These are phyloP conservation scores for Ceraclea dissimilis DNA, from an alignment of 2,888 invertebrate species.

Conservation along the genomic window DNA sequence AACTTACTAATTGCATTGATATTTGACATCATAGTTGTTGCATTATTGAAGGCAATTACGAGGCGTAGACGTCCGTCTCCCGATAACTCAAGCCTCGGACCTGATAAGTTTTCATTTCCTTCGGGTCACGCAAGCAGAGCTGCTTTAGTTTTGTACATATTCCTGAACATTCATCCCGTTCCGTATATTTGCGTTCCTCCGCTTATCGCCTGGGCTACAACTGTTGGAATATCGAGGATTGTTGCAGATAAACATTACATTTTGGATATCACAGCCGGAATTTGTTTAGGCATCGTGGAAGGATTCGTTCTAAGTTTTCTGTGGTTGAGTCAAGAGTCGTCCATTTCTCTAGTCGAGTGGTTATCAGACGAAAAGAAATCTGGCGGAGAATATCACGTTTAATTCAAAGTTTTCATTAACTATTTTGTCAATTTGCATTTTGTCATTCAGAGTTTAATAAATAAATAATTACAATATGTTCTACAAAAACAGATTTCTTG, in stretches of 20 bases:
- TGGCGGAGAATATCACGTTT: conserved; percentile 64
- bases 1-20: conserved; percentile 77
- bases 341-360: conserved; percentile 51
- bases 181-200: conserved; percentile 53
- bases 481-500: too few relatives aligned
- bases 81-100: conserved; percentile 61
- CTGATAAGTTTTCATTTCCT: conserved; percentile 88
- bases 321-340: conserved; percentile 61
- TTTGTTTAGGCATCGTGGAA: conserved; percentile 63
- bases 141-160: conserved; percentile 65
- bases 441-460: too few relatives aligned
- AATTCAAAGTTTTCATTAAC: conserved; percentile 23
- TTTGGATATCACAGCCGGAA: conserved; percentile 74
- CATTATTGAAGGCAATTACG: conserved; percentile 67
- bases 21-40: conserved; percentile 71
- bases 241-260: conserved; percentile 81
- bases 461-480: too few relatives aligned
- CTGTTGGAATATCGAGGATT: conserved; percentile 72
- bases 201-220: conserved; percentile 64
- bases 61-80: conserved; percentile 69
- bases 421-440: too few relatives aligned
- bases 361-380: conserved; percentile 61
- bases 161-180: conserved; percentile 57
- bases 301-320: conserved; percentile 55
- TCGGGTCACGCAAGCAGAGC: conserved; percentile 91